phyloP scores from a whole-genome alignment of 2,113 vertebrate genomes.

The Oryzias curvinotus region DNA sequence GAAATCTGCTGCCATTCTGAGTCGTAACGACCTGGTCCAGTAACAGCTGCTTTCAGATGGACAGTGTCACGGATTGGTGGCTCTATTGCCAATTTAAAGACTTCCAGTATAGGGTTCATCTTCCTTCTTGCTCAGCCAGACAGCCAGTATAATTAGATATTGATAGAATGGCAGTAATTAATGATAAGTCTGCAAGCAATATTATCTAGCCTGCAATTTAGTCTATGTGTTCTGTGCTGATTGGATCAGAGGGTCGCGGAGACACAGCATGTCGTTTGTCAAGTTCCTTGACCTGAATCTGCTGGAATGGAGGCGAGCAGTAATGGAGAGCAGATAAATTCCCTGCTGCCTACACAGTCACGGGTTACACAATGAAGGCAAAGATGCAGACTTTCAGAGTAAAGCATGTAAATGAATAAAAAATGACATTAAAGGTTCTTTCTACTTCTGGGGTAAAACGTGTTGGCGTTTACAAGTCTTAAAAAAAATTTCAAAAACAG shows the following conservation, averaged over 20 bases:
- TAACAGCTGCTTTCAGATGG: conserved; percentile 34
- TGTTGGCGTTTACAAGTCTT: too few relatives aligned
- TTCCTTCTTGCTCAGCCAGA: conserved; percentile 55
- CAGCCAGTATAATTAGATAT: conserved; percentile 78
- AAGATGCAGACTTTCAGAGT: too few relatives aligned
- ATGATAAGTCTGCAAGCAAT: conserved; percentile 64
- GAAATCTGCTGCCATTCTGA: conserved; percentile 36
- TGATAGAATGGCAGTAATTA: conserved; percentile 76
- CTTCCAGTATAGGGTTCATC: conserved; percentile 60
- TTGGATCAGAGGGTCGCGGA: conserved; percentile 53
- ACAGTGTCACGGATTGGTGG: conserved; percentile 25
- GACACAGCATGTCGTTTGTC: conserved; percentile 58
- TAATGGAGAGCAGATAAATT: conserved; percentile 40
- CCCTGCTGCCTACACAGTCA: neutral
- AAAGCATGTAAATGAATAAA: too few relatives aligned
- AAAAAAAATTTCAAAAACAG: too few relatives aligned
- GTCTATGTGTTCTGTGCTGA: conserved; percentile 44
- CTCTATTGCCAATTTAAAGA: conserved; percentile 52
- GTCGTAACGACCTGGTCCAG: conserved; percentile 32
- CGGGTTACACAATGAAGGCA: conserved; percentile 25
- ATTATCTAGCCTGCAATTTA: conserved; percentile 62
- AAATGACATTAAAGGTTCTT: too few relatives aligned
- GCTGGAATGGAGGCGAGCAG: conserved; percentile 48
- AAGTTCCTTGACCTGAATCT: conserved; percentile 65
- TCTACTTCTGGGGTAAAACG: too few relatives aligned